Evolutionary conservation across 2,888 invertebrate genomes (phyloP), one percentile per base, ranked within the genome.

Genomic region (Clistopyga incitator): DNA sequence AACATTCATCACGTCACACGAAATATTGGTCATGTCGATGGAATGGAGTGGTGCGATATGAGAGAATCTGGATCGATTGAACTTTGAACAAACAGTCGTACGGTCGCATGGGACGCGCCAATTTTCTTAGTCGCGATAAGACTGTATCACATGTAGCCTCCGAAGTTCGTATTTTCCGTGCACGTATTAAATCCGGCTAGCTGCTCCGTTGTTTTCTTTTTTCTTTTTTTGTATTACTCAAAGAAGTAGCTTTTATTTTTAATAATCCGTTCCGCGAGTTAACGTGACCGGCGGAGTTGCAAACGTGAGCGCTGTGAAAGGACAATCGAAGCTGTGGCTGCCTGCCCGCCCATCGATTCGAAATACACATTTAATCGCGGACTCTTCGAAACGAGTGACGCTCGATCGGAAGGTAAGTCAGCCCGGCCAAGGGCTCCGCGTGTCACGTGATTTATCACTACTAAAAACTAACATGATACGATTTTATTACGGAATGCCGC

Each of bases 61-160:
- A 86, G 84, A 84, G 87, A 89, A 90, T 90, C 86, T 79, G 84
- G 86, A 88, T 90, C 87, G 87, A 87, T 88, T 85, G 89, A 88
- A 90, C 90, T 90, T 91, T 89, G 90, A 88, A 87, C 89, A 84
- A 88, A 86, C 82, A 78, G 78, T 79, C 65, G 72, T 74, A 50
- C 70, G 52, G 77, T 71, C 71, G 83, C 45, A 64, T 64, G 78
- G 64, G 47, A 78, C 85, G 81, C 81, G 84, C 80, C 74, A 76
- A 85, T 72, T 67, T 72, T 50, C 83, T 85, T 78, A 59, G 61
- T 65, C 72, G 54, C 45, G 84, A 85, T 84, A 82, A 84, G 76
- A 71, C 85, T 68, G 76, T 77, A 77, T 70, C 72, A 59, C 77
- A 78, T 77, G 82, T 76, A 64, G 54, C 81, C 81, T 77, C 52